Conservation (phyloP, 35 echinoderm and acorn worm genomes). For the Ophiothrix spiculata region DNA sequence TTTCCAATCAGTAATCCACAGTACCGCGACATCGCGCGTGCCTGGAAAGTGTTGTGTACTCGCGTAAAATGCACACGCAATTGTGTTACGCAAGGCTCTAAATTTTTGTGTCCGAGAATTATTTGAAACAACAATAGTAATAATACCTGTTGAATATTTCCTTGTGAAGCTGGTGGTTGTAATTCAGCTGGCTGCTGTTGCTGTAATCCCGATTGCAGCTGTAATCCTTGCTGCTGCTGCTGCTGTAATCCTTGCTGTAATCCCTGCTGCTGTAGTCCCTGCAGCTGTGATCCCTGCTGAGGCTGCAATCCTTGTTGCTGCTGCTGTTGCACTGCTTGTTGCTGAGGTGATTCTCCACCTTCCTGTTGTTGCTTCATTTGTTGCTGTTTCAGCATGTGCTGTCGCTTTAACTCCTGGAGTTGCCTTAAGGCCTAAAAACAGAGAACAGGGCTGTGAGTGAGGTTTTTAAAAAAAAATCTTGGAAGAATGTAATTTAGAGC, state of each 20-base stretch:
- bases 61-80: too few species aligned
- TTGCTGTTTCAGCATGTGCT: background rate
- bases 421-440: background rate
- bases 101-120: too few species aligned
- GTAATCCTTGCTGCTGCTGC: constrained; percentile 13
- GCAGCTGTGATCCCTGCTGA: background rate
- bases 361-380: background rate
- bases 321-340: background rate
- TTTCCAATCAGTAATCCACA: too few species aligned
- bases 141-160: too few species aligned
- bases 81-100: too few species aligned
- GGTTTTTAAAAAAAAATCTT: too few species aligned
- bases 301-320: background rate
- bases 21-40: too few species aligned
- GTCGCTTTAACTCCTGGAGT: background rate
- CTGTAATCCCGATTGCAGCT: background rate
- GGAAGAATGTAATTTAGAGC: too few species aligned
- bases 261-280: background rate
- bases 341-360: background rate
- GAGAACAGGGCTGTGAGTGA: background rate
- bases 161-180: background rate
- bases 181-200: background rate
- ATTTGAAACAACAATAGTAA: too few species aligned
- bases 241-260: background rate
- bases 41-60: too few species aligned